phyloP scores from a whole-genome alignment of 1,140 invertebrate species.

The Cydia pomonella region DNA sequence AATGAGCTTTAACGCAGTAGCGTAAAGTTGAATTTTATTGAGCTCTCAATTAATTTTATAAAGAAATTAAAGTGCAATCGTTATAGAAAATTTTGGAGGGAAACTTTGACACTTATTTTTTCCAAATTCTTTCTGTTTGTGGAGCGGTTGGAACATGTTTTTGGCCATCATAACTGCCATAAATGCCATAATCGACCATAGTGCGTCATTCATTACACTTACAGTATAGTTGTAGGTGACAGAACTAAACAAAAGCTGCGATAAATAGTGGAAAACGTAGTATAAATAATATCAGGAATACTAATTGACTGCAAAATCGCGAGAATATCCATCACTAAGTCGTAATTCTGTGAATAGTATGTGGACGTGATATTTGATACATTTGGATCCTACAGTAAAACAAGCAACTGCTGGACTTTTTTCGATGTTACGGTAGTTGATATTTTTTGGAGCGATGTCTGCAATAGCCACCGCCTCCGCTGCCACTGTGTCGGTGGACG shows the following conservation, averaged over 20 bases:
- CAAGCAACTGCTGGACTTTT: neutral
- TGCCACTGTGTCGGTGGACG: slow-evolving; percentile 73
- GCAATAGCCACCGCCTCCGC: slow-evolving; percentile 73
- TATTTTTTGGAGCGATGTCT: slow-evolving; percentile 51
- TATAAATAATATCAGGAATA: neutral
- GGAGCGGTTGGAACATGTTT: neutral
- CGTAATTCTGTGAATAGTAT: neutral
- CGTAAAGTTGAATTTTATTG: too few species aligned
- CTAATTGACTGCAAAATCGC: too few species aligned
- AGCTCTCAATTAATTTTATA: too few species aligned
- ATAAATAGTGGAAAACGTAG: neutral
- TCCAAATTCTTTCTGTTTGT: neutral
- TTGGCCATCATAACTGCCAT: neutral
- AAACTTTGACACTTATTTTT: neutral
- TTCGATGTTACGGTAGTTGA: slow-evolving; percentile 50
- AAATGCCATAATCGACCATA: neutral
- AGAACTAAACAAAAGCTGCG: neutral
- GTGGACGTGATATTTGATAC: neutral
- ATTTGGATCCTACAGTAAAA: neutral
- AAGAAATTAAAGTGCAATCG: neutral
- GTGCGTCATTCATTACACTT: neutral
- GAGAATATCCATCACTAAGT: neutral
- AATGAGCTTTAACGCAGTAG: too few species aligned
- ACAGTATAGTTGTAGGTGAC: too few species aligned
- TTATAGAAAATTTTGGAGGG: neutral